A percentile compares a stretch with the other conserved stretches of the same genome.
Conservation (phyloP, 2,888 invertebrate species). For the Ariolimax columbianus region DNA sequence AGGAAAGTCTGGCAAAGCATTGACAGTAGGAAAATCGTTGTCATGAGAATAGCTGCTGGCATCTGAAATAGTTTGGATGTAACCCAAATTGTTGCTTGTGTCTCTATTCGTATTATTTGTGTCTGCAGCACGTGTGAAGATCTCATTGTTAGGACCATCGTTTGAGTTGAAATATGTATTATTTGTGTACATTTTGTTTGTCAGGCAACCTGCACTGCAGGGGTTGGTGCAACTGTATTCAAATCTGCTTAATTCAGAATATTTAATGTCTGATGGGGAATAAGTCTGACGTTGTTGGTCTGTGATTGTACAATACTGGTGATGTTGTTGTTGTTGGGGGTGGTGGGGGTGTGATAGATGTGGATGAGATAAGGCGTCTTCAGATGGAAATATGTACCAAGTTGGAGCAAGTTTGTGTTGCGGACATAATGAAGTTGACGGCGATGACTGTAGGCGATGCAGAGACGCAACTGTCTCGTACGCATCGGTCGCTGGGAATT, state of each 20-base stretch:
- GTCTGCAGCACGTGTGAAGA: not conserved
- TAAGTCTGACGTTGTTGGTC: not conserved
- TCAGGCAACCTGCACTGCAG: not conserved
- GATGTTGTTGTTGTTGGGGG: not conserved
- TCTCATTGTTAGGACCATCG: too few species aligned
- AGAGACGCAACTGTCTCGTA: not conserved
- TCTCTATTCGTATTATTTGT: not conserved
- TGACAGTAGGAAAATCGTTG: too few species aligned
- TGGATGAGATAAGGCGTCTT: too few species aligned
- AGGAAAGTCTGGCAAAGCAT: too few species aligned
- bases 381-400: too few species aligned
- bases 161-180: not conserved
- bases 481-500: not conserved
- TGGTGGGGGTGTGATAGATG: not conserved
- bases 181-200: not conserved
- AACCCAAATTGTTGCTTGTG: too few species aligned
- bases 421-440: not conserved
- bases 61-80: too few species aligned
- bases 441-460: not conserved
- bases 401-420: not conserved
- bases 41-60: too few species aligned
- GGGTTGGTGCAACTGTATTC: not conserved
- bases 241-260: not conserved
- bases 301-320: not conserved
- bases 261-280: not conserved